Percentiles rank a stretch among this genome's conserved stretches.
Evolutionary conservation across 92 coral and sea anemone species (phyloP).

Genomic region (Phymanthus crucifer): DNA sequence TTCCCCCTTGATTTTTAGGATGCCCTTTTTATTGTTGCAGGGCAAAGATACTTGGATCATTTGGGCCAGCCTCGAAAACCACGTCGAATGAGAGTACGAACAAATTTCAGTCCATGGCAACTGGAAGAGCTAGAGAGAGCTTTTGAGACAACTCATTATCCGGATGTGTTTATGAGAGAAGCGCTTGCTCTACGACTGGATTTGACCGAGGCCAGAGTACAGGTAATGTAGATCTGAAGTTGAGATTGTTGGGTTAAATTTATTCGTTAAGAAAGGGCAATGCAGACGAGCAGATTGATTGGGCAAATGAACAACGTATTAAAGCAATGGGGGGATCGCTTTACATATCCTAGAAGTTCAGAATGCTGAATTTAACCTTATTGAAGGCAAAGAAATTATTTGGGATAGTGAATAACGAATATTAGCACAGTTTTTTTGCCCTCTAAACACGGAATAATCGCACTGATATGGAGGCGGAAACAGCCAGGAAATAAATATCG

Average conservation of each 20-base stretch:
- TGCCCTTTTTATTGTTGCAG: constrained; percentile 24
- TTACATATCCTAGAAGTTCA: not conserved
- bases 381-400: not conserved
- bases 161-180: constrained; percentile 99
- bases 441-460: not conserved
- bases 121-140: constrained; percentile 95
- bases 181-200: constrained; percentile 90
- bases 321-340: no score
- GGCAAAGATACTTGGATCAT: constrained; percentile 83
- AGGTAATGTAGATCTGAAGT: constrained; percentile 77
- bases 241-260: no score
- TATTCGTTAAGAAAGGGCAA: no score
- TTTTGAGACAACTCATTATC: constrained; percentile 91
- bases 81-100: constrained; percentile 94
- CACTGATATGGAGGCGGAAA: not conserved
- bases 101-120: constrained; percentile 98
- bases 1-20: not conserved
- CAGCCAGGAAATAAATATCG: not conserved
- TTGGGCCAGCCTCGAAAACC: constrained; percentile 75
- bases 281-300: not conserved
- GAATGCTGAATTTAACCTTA: not conserved
- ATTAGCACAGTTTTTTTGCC: not conserved
- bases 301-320: not conserved
- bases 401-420: not conserved
- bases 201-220: constrained; percentile 96